Percentiles rank a stretch among this genome's conserved stretches.
These are phyloP conservation scores for Pimpla rufipes DNA, from an alignment of 2,888 invertebrate genomes.

Conservation along the genomic window DNA sequence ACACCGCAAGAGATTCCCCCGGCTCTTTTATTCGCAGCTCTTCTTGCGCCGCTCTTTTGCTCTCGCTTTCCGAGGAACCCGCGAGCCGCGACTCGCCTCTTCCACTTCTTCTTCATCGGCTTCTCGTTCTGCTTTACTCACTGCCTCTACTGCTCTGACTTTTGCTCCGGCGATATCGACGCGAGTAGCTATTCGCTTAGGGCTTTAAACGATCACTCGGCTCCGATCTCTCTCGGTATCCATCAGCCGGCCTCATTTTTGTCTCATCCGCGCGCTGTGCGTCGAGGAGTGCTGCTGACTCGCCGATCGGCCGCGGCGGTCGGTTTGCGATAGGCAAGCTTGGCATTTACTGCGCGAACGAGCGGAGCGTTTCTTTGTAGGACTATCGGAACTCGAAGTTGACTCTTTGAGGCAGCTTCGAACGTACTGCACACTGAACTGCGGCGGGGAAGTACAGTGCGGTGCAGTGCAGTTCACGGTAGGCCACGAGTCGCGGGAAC, in stretches of 20 bases:
- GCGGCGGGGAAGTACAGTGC: no score
- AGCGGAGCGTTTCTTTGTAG: constrained; percentile 58
- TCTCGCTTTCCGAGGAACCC: constrained; percentile 45
- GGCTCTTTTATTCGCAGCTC: constrained; percentile 56
- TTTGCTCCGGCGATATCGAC: constrained; percentile 31
- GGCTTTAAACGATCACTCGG: constrained; percentile 63
- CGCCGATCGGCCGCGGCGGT: no score
- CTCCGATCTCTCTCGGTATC: constrained; percentile 62
- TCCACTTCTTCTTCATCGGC: constrained; percentile 39
- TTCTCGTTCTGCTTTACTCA: constrained; percentile 37
- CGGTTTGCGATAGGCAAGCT: constrained; percentile 34
- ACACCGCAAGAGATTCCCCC: constrained; percentile 54
- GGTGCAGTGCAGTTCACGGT: no score
- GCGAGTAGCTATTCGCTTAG: no score
- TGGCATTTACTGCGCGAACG: constrained; percentile 31
- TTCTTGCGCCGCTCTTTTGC: constrained; percentile 46
- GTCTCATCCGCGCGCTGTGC: constrained; percentile 55
- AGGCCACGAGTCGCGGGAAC: background rate
- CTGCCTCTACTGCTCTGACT: no score
- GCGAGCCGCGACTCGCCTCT: background rate
- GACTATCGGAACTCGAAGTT: constrained; percentile 42
- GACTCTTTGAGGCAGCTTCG: constrained; percentile 7
- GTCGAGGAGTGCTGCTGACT: no score
- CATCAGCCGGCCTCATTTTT: constrained; percentile 66
- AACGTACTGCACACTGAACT: background rate